Percentiles rank a stretch among this genome's conserved stretches.
phyloP scores from a whole-genome alignment of 1,140 invertebrate genomes.

The Vanessa atalanta region DNA sequence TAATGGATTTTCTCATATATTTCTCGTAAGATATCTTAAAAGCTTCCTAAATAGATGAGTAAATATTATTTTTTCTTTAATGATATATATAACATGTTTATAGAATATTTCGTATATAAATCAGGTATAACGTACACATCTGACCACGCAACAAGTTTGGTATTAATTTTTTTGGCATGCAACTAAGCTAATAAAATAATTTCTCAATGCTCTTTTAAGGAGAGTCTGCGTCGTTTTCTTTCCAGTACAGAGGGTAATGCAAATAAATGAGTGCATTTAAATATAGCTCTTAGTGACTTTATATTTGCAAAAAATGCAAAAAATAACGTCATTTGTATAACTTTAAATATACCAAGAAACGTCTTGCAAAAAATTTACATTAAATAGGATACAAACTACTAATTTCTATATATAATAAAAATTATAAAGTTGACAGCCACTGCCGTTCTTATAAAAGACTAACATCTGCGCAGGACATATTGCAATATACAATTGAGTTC shows the following conservation, averaged over 20 bases:
- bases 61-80: too few relatives aligned
- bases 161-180: slow-evolving; percentile 45
- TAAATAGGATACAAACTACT: too few relatives aligned
- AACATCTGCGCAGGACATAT: too few relatives aligned
- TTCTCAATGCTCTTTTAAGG: slow-evolving; percentile 32
- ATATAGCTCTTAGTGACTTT: slow-evolving; percentile 5
- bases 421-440: too few relatives aligned
- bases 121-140: slow-evolving; percentile 2
- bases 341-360: background rate
- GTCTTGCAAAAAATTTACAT: background rate
- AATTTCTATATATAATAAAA: too few relatives aligned
- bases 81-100: too few relatives aligned
- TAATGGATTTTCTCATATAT: too few relatives aligned
- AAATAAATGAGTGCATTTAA: slow-evolving; percentile 30
- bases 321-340: background rate
- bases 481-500: too few relatives aligned
- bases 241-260: slow-evolving; percentile 20
- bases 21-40: too few relatives aligned
- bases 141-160: slow-evolving; percentile 41
- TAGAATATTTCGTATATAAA: background rate
- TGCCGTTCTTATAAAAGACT: too few relatives aligned
- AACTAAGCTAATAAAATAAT: slow-evolving; percentile 42
- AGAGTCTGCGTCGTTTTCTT: slow-evolving; percentile 20
- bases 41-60: too few relatives aligned
- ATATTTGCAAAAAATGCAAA: background rate